Base-by-base conservation (phyloP, 2,797 vertebrate species). In the Characodon lateralis region DNA sequence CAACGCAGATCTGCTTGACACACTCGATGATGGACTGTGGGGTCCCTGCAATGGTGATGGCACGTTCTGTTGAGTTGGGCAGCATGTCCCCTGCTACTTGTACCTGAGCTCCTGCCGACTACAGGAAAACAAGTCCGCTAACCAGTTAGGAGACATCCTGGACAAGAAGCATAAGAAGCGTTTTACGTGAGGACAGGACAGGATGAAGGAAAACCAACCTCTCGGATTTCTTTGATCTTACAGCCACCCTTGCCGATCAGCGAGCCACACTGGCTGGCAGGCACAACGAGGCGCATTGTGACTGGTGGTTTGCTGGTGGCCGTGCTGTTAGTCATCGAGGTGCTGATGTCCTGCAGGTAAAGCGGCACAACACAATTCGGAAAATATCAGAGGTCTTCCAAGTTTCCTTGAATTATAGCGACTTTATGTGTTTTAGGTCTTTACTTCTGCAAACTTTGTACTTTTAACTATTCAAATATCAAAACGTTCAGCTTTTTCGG, bases 31-130 rank as follows among this genome's bases (percentile, higher is more conserved):
- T 98, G 94, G 97, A 98, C 87, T 97, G 97, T 72, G 97, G 97
- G 90, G 97, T 98, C 91, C 97, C 97, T 92, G 97, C 97, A 73
- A 98, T 97, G 83, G 97, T 98, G 93, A 98, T 98, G 88, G 97
- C 97, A 91, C 97, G 95, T 95, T 98, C 97, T 75, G 97, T 98
- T 50, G 97, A 98, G 93, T 98, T 98, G 89, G 97, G 97, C 89
- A 98, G 94, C 97, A 98, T 98, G 93, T 98, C 97, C 79, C 97
- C 97, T 81, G 97, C 97, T 95, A 98, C 97, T 94, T 98, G 97
- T 91, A 98, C 97, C 95, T 98, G 97, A 89, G 97, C 97, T 91
- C 97, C 97, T 76, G 97, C 98, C 79, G 97, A 98, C 97, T 98
- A 73, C 28, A 70, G 53, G 77, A 7, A 31, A 43, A 87, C 28